phyloP scores from a whole-genome alignment of 2,888 invertebrate species.

The Microctonus hyperodae region DNA sequence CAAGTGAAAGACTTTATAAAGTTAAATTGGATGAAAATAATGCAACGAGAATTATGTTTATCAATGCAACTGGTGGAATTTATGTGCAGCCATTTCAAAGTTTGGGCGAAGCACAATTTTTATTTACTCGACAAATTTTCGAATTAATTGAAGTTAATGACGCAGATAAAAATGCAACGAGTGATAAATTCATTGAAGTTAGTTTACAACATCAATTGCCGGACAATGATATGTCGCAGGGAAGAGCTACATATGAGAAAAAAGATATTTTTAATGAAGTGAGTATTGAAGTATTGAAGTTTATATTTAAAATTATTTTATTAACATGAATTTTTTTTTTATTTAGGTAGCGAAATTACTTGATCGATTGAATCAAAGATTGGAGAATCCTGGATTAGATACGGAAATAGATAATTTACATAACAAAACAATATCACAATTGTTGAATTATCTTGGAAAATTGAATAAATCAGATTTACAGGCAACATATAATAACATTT shows the following conservation, averaged over 20 bases:
- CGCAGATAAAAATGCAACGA: conserved; percentile 29
- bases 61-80: conserved; percentile 60
- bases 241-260: conserved; percentile 52
- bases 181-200: conserved; percentile 43
- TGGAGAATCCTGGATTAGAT: conserved; percentile 59
- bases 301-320: too few species aligned
- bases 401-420: conserved; percentile 58
- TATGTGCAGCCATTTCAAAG: conserved; percentile 63
- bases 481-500: conserved; percentile 56
- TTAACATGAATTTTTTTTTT: background rate
- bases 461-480: conserved; percentile 58
- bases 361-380: conserved; percentile 55
- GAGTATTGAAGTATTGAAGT: conserved; percentile 37
- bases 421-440: conserved; percentile 61
- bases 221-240: conserved; percentile 55
- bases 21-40: conserved; percentile 47
- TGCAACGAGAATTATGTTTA: conserved; percentile 49
- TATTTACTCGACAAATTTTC: conserved; percentile 53
- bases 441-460: conserved; percentile 62
- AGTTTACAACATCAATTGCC: conserved; percentile 54
- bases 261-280: conserved; percentile 51
- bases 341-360: conserved; percentile 54
- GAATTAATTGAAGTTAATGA: conserved; percentile 48
- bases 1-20: conserved; percentile 61
- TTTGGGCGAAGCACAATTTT: conserved; percentile 61